phyloP scores from a whole-genome alignment of 2,113 vertebrate genomes.

The Phrynocephalus versicolor region DNA sequence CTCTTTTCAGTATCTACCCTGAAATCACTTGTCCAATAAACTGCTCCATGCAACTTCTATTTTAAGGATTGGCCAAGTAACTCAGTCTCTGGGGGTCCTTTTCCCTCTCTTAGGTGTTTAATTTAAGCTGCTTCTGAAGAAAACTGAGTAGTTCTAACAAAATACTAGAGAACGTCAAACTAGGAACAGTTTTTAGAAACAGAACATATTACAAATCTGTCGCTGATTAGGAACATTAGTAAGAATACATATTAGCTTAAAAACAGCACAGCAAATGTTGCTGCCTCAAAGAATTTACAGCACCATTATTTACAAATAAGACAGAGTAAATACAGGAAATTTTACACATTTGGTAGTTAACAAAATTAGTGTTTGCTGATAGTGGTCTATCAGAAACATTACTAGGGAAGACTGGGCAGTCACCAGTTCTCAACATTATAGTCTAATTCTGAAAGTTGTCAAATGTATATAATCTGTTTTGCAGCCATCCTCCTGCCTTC shows the following conservation, averaged over 20 bases:
- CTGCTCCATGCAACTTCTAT: slow-evolving; percentile 65
- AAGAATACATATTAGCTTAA: slow-evolving; percentile 85
- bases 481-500: slow-evolving; percentile 70
- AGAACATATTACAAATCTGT: slow-evolving; percentile 83
- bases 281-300: slow-evolving; percentile 77
- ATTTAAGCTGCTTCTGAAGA: slow-evolving; percentile 80
- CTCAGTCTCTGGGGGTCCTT: slow-evolving; percentile 64
- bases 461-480: slow-evolving; percentile 64
- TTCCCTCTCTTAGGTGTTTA: slow-evolving; percentile 65
- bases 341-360: slow-evolving; percentile 84
- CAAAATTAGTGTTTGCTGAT: slow-evolving; percentile 76
- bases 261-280: slow-evolving; percentile 85
- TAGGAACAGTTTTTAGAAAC: slow-evolving; percentile 82
- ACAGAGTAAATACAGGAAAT: slow-evolving; percentile 85
- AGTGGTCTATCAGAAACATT: slow-evolving; percentile 79
- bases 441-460: slow-evolving; percentile 64
- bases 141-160: slow-evolving; percentile 78
- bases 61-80: slow-evolving; percentile 66
- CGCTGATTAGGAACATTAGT: slow-evolving; percentile 81
- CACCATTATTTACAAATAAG: slow-evolving; percentile 85
- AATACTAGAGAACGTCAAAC: slow-evolving; percentile 80
- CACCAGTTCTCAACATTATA: slow-evolving; percentile 71
- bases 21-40: slow-evolving; percentile 61
- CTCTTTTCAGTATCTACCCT: slow-evolving; percentile 53
- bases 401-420: slow-evolving; percentile 78